Percentiles rank a stretch among this genome's conserved stretches.
phyloP scores from a whole-genome alignment of 2,888 invertebrate species.

The Xanthostigma xanthostigma region DNA sequence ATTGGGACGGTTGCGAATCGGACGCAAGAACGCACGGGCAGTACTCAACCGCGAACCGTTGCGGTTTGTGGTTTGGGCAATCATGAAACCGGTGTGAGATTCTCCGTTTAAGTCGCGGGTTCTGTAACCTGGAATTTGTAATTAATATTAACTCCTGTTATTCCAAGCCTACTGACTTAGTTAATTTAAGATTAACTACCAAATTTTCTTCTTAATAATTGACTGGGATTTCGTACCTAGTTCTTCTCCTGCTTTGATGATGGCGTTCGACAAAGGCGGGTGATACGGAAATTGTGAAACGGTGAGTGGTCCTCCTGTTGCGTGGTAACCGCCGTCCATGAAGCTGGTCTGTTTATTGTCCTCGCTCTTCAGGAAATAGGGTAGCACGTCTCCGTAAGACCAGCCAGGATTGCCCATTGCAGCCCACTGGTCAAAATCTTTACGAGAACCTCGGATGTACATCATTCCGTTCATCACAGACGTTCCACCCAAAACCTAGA shows the following conservation, averaged over 20 bases:
- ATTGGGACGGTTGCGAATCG: conserved; percentile 58
- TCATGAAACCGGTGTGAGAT: conserved; percentile 67
- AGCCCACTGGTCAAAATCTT: conserved; percentile 82
- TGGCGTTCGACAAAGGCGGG: conserved; percentile 63
- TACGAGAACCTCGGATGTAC: conserved; percentile 78
- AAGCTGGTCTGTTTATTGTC: conserved; percentile 55
- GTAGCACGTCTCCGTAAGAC: conserved; percentile 78
- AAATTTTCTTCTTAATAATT: neutral
- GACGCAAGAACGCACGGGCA: conserved; percentile 68
- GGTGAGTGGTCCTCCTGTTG: conserved; percentile 59
- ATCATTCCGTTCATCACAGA: conserved; percentile 94
- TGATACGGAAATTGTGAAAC: conserved; percentile 75
- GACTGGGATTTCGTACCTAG: conserved; percentile 34
- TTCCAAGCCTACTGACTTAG: neutral
- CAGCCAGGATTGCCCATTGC: conserved; percentile 74
- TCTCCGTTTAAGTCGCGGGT: conserved; percentile 70
- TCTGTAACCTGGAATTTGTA: conserved; percentile 40
- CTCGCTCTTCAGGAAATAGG: conserved; percentile 78
- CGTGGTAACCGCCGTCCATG: conserved; percentile 65
- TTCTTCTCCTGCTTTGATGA: conserved; percentile 65
- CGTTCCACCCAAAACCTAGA: conserved; percentile 73
- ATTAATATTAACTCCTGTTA: neutral
- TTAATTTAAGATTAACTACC: neutral
- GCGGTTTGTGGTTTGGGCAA: conserved; percentile 75
- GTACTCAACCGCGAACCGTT: conserved; percentile 75